A percentile compares a stretch with the other conserved stretches of the same genome.
phyloP scores from a whole-genome alignment of 92 coral and sea anemone genomes.

The Epizoanthus illoricatus region DNA sequence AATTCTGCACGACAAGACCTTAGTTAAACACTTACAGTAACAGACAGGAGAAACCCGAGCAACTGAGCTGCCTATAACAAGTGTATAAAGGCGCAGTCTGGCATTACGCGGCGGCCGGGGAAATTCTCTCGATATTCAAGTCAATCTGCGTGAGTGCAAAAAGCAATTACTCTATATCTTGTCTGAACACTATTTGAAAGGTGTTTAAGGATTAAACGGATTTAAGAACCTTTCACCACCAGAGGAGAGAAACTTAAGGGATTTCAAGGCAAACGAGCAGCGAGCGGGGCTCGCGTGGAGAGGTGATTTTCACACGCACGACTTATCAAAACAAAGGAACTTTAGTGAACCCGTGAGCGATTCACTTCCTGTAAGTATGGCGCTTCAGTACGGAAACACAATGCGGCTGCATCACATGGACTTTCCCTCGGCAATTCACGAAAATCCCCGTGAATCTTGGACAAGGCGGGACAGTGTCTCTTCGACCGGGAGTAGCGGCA shows the following conservation, averaged over 20 bases:
- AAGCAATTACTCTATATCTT: conserved; percentile 5
- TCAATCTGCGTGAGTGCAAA: background rate
- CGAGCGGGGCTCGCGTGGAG: conserved; percentile 23
- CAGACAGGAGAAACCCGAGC: background rate
- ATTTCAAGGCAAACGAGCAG: conserved; percentile 13
- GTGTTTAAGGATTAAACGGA: background rate
- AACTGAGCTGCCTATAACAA: conserved; percentile 6
- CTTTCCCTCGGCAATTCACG: conserved; percentile 45
- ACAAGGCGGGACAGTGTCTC: conserved; percentile 20
- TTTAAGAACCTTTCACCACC: background rate
- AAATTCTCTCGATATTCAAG: background rate
- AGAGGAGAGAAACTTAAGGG: background rate
- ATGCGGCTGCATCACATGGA: conserved; percentile 79
- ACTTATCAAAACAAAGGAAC: conserved; percentile 31
- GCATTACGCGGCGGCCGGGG: background rate
- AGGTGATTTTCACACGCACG: conserved; percentile 38
- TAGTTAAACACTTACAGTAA: background rate
- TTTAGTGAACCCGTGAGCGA: conserved; percentile 22
- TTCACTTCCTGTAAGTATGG: conserved; percentile 51
- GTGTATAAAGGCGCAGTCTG: background rate
- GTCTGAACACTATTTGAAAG: conserved; percentile 1
- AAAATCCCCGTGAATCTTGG: conserved; percentile 28
- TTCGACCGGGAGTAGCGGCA: conserved; percentile 20
- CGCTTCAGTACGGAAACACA: conserved; percentile 76
- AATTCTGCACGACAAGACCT: no score